These are phyloP conservation scores for Erethizon dorsatum DNA, from an alignment of 2,797 vertebrate genomes.

Conservation along the genomic window DNA sequence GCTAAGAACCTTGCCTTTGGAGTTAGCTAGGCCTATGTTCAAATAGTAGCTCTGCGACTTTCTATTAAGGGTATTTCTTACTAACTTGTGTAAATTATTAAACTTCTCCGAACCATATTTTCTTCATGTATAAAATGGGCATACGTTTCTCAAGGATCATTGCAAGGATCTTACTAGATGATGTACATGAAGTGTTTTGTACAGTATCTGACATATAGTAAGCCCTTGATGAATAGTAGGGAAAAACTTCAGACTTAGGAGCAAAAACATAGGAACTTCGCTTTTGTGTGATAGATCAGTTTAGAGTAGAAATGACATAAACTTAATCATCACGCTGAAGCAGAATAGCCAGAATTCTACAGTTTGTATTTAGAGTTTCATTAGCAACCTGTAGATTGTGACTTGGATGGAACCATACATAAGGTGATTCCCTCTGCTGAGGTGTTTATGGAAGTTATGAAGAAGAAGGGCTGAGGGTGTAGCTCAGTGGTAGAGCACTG, in stretches of 20 bases:
- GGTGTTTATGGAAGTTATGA: neutral
- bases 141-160: neutral
- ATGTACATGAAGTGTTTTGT: neutral
- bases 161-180: neutral
- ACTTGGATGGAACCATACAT: neutral
- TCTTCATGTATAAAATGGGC: neutral
- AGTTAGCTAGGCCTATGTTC: neutral
- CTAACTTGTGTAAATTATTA: neutral
- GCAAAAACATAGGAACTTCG: neutral
- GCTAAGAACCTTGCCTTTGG: neutral
- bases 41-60: neutral
- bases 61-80: neutral
- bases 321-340: neutral
- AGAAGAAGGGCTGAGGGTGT: neutral
- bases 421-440: neutral
- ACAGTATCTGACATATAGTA: neutral
- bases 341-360: neutral
- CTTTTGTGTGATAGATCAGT: neutral
- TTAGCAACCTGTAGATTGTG: neutral
- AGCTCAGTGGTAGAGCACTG: neutral
- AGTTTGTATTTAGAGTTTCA: neutral
- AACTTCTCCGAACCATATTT: constrained; percentile 10
- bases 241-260: neutral
- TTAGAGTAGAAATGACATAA: neutral
- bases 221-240: neutral